Base-by-base conservation (phyloP, 2,888 invertebrate genomes). In the Phrixothrix hirtus region DNA sequence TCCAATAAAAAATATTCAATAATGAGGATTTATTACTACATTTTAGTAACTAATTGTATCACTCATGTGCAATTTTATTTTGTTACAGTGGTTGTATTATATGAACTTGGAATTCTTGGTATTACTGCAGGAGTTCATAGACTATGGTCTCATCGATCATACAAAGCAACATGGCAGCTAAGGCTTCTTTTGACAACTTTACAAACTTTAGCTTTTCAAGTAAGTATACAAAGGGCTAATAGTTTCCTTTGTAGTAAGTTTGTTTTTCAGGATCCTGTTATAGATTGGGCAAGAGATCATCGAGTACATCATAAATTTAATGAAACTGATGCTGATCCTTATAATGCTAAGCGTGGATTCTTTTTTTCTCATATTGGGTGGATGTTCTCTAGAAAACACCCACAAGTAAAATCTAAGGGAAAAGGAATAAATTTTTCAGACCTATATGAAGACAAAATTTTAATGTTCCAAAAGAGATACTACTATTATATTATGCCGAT, bases 91-190 rank as follows among this genome's bases (percentile, higher is more conserved):
- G 77, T 87, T 47, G 45, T 87, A 1, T 73, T 92, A 50, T 93
- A 94, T 76, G 78, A 88, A 45, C 74, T 83, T 57, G 87, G 89
- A 6, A 96, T 92, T 4, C 76, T 97, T 54, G 97, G 98, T 11
- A 92, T 98, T 59, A 98, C 98, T 10, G 97, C 95, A 12, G 98
- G 98, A 15, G 95, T 94, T 1, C 98, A 98, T 77, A 81, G 98
- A 64, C 82, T 96, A 17, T 98, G 96, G 96, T 85, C 96, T 1
- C 98, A 98, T 78, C 86, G 91, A 68, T 86, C 95, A 0, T 98
- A 96, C 80, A 96, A 96, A 79, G 97, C 97, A 5, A 93, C 86
- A 75, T 85, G 88, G 82, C 97, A 94, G 0, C 80, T 96, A 2
- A 81, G 90, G 62, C 65, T 94, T 6, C 77, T 97, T 25, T 80